Evolutionary conservation across 1,140 invertebrate species (phyloP).

Genomic region (Bombus affinis): DNA sequence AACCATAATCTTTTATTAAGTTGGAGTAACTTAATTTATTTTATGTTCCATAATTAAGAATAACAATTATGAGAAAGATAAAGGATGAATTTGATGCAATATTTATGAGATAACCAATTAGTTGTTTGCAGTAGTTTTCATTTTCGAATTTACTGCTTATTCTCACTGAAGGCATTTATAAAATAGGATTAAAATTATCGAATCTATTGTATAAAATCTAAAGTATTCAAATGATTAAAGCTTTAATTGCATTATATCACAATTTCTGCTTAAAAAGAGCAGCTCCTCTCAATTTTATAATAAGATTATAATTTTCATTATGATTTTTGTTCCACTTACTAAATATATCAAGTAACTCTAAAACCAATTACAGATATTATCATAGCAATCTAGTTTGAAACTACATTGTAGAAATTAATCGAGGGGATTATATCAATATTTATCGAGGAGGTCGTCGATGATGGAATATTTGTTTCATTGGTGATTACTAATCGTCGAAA

Average conservation of each 20-base stretch:
- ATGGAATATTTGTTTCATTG: neutral
- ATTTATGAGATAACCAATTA: neutral
- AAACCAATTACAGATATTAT: neutral
- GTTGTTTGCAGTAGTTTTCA: neutral
- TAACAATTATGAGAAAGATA: too few species aligned
- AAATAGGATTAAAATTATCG: neutral
- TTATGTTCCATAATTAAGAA: too few species aligned
- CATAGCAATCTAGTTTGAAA: neutral
- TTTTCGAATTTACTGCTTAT: neutral
- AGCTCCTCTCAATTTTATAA: neutral
- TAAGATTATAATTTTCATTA: neutral
- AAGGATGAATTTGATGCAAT: neutral
- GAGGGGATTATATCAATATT: conserved; percentile 7
- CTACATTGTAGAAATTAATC: conserved; percentile 1
- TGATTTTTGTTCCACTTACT: too few species aligned
- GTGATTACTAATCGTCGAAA: neutral
- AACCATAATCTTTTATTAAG: neutral
- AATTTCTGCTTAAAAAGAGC: too few species aligned
- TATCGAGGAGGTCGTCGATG: neutral
- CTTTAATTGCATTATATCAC: neutral
- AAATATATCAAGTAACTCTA: too few species aligned
- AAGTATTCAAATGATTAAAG: neutral
- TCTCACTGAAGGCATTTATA: neutral
- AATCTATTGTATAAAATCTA: neutral
- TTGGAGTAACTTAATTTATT: neutral